phyloP scores from a whole-genome alignment of 1,140 invertebrate species.

The Aphaenogaster rudis region DNA sequence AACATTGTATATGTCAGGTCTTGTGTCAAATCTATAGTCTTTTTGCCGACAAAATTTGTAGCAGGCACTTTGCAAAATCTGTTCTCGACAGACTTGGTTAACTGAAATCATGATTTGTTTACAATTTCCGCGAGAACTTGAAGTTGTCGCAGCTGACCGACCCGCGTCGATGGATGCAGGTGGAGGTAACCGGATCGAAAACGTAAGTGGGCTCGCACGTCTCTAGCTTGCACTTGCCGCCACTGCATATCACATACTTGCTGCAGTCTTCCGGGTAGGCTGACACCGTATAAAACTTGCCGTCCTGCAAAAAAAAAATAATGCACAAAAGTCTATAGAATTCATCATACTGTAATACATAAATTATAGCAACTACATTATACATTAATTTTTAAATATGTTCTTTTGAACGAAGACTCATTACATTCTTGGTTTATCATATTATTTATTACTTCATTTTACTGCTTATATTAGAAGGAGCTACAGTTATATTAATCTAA shows the following conservation, averaged over 20 bases:
- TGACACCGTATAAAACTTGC: conserved; percentile 38
- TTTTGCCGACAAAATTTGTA: no score
- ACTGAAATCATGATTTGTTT: no score
- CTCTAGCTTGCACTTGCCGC: conserved; percentile 29
- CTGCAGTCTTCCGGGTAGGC: conserved; percentile 46
- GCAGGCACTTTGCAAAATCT: no score
- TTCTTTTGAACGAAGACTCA: not conserved
- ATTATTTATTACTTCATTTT: conserved; percentile 5
- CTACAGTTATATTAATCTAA: not conserved
- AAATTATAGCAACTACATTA: not conserved
- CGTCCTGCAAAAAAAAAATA: conserved; percentile 25
- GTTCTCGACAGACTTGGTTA: no score
- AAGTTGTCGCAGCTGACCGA: not conserved
- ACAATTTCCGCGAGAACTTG: not conserved
- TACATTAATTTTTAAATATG: not conserved
- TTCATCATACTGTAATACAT: not conserved
- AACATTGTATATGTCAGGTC: no score
- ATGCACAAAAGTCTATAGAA: not conserved
- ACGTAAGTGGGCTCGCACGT: conserved; percentile 53
- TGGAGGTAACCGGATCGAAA: conserved; percentile 47
- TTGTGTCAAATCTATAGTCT: no score
- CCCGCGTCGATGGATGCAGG: conserved; percentile 27
- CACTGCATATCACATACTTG: conserved; percentile 47
- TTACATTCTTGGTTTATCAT: not conserved
- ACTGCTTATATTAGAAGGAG: not conserved